phyloP scores from a whole-genome alignment of 2,113 vertebrate genomes.

The Anser cygnoides region DNA sequence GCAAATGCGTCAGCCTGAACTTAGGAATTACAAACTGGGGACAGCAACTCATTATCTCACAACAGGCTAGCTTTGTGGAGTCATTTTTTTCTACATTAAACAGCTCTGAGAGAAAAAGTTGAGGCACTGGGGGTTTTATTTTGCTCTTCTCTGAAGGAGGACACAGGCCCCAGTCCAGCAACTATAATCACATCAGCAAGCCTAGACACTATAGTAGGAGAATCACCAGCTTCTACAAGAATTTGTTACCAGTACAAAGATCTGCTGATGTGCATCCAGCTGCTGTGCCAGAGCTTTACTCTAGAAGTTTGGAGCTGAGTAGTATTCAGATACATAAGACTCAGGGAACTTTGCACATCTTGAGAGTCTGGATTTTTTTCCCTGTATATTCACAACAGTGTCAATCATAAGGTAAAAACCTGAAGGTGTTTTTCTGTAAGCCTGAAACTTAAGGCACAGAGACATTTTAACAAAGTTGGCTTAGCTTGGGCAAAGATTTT shows the following conservation, averaged over 20 bases:
- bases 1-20: not conserved
- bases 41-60: constrained; percentile 5
- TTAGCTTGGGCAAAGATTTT: not conserved
- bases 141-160: not conserved
- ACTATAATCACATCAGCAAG: not conserved
- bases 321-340: not conserved
- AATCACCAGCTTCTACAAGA: not conserved
- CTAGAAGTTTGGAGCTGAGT: not conserved
- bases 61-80: not conserved
- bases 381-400: not conserved
- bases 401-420: not conserved
- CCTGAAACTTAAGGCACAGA: not conserved
- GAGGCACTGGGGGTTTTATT: not conserved
- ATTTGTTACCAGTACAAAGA: not conserved
- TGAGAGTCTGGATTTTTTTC: not conserved
- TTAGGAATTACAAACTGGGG: not conserved
- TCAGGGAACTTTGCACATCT: not conserved
- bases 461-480: not conserved
- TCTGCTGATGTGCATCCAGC: not conserved
- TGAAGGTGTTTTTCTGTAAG: not conserved
- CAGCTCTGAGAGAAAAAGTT: not conserved
- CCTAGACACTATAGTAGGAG: not conserved
- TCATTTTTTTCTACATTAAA: not conserved
- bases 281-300: not conserved
- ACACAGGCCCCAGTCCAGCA: not conserved